These are phyloP conservation scores for Muntiacus reevesi DNA, from an alignment of 2,113 vertebrate species.

Conservation along the genomic window DNA sequence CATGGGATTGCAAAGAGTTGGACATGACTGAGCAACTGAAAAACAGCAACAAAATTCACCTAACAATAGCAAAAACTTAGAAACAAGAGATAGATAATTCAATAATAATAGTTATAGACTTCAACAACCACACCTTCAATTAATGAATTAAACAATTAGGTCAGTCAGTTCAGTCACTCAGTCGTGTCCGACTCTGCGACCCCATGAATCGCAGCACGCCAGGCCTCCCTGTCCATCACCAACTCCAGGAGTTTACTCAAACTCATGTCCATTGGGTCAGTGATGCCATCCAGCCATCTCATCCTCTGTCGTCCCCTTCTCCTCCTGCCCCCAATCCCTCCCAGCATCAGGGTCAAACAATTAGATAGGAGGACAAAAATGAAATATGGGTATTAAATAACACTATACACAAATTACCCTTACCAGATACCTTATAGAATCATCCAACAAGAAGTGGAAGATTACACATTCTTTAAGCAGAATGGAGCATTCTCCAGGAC, in stretches of 20 bases:
- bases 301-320: too few relatives aligned
- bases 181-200: too few relatives aligned
- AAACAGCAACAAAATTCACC: neutral
- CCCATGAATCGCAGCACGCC: too few relatives aligned
- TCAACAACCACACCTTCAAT: neutral
- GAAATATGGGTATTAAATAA: neutral
- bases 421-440: neutral
- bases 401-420: neutral
- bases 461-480: neutral
- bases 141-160: neutral
- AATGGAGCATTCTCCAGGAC: neutral
- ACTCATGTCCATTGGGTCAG: too few relatives aligned
- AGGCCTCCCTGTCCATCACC: too few relatives aligned
- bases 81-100: neutral
- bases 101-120: neutral
- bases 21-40: neutral
- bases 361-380: neutral
- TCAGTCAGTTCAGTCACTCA: too few relatives aligned
- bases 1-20: neutral
- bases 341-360: neutral
- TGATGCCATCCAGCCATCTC: too few relatives aligned
- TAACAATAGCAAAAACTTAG: neutral
- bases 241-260: too few relatives aligned
- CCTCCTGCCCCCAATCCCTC: too few relatives aligned
- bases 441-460: neutral